Conservation (phyloP, 2,113 vertebrate genomes). For the Embiotoca jacksoni region DNA sequence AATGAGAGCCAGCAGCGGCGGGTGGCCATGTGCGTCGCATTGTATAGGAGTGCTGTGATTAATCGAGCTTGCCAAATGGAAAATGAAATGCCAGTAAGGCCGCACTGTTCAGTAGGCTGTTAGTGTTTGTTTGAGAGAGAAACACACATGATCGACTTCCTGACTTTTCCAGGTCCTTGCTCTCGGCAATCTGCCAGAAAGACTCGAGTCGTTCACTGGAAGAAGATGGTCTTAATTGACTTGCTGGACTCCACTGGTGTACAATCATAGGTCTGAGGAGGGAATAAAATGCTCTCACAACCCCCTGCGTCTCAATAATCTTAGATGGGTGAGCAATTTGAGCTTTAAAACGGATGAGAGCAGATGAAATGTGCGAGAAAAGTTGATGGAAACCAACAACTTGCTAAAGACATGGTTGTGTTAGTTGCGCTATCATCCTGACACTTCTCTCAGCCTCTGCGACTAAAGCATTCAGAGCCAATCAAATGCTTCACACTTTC, state of each 20-base stretch:
- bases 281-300: slow-evolving; percentile 41
- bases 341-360: slow-evolving; percentile 23
- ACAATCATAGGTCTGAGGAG: slow-evolving; percentile 30
- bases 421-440: slow-evolving; percentile 14
- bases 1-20: slow-evolving; percentile 68
- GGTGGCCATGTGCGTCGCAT: slow-evolving; percentile 69
- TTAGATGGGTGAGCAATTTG: slow-evolving; percentile 54
- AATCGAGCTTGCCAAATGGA: slow-evolving; percentile 83
- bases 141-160: slow-evolving; percentile 67
- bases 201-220: slow-evolving; percentile 44
- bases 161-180: slow-evolving; percentile 67
- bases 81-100: slow-evolving; percentile 77
- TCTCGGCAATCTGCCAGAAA: slow-evolving; percentile 47
- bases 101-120: slow-evolving; percentile 63
- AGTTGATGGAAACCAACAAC: slow-evolving; percentile 35
- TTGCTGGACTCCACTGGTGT: slow-evolving; percentile 50
- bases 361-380: slow-evolving; percentile 24
- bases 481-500: slow-evolving; percentile 32
- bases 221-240: slow-evolving; percentile 71
- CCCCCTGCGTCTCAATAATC: slow-evolving; percentile 39
- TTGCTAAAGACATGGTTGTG: slow-evolving; percentile 4
- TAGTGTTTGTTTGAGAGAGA: slow-evolving; percentile 65
- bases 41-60: slow-evolving; percentile 78
- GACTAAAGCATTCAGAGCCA: slow-evolving; percentile 32
- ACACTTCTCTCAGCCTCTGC: slow-evolving; percentile 27